A percentile compares a stretch with the other conserved stretches of the same genome.
Conservation (phyloP, 2,113 vertebrate genomes). For the Prionailurus bengalensis region DNA sequence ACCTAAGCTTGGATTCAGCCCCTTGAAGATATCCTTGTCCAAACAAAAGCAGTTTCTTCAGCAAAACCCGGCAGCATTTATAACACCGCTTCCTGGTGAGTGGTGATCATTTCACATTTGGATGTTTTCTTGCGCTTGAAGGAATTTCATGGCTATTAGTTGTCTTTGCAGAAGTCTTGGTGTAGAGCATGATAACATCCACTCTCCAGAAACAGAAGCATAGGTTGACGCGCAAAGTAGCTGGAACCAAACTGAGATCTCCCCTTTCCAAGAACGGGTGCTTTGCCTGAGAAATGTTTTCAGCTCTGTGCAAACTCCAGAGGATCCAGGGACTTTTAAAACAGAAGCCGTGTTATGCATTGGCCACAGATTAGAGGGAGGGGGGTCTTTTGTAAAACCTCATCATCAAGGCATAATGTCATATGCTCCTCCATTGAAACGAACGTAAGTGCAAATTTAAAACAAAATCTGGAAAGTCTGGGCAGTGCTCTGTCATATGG, state of each 20-base stretch:
- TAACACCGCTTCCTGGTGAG: background rate
- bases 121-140: background rate
- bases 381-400: too few species aligned
- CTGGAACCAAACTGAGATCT: background rate
- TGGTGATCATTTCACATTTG: background rate
- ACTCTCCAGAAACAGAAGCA: background rate
- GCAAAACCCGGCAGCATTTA: background rate
- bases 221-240: background rate
- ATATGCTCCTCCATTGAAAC: background rate
- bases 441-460: background rate
- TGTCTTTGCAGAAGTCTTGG: background rate
- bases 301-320: background rate
- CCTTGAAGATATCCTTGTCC: background rate
- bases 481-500: too few species aligned
- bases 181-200: background rate
- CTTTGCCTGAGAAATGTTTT: background rate
- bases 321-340: background rate
- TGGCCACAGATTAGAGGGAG: background rate
- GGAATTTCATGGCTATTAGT: background rate
- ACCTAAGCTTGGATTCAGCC: background rate
- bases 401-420: background rate
- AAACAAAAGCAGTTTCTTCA: background rate
- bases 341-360: background rate
- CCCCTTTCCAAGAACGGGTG: background rate
- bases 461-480: background rate